phyloP scores from a whole-genome alignment of 2,797 vertebrate species.

The Acomys russatus region DNA sequence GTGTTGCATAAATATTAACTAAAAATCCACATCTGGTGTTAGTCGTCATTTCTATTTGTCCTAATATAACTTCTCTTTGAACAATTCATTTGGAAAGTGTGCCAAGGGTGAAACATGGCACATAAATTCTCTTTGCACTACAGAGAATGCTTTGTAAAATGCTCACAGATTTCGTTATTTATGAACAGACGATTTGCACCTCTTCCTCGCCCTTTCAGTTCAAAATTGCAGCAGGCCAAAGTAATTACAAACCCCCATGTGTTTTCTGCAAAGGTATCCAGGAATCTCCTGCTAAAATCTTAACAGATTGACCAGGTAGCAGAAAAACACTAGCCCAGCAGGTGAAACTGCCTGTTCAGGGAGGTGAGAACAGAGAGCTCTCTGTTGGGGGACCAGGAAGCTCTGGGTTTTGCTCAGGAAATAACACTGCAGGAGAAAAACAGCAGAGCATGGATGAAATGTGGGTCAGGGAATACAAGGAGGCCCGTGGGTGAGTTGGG shows the following conservation, averaged over 20 bases:
- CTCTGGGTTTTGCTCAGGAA: conserved; percentile 72
- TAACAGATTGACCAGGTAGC: conserved; percentile 80
- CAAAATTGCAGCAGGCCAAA: conserved; percentile 71
- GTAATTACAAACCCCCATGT: conserved; percentile 77
- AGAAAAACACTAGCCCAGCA: conserved; percentile 64
- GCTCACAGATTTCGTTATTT: conserved; percentile 81
- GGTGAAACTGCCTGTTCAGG: conserved; percentile 69
- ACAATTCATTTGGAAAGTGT: conserved; percentile 82
- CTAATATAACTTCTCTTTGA: conserved; percentile 86
- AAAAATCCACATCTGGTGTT: conserved; percentile 84
- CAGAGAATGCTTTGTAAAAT: conserved; percentile 77
- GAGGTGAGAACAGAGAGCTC: conserved; percentile 64
- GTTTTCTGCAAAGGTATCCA: conserved; percentile 78
- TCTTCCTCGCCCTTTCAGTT: conserved; percentile 72
- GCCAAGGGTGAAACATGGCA: conserved; percentile 84
- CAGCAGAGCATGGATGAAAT: conserved; percentile 79
- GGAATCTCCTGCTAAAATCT: conserved; percentile 76
- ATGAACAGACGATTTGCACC: conserved; percentile 83
- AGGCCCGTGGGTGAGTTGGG: conserved; percentile 55
- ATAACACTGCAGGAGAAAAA: conserved; percentile 77
- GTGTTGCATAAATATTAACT: conserved; percentile 86
- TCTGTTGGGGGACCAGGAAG: conserved; percentile 69
- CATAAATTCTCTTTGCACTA: conserved; percentile 76
- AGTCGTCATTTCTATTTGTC: conserved; percentile 83
- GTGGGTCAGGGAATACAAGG: conserved; percentile 60